Evolutionary conservation across 2,113 vertebrate species (phyloP).

Genomic region (Salminus brasiliensis): DNA sequence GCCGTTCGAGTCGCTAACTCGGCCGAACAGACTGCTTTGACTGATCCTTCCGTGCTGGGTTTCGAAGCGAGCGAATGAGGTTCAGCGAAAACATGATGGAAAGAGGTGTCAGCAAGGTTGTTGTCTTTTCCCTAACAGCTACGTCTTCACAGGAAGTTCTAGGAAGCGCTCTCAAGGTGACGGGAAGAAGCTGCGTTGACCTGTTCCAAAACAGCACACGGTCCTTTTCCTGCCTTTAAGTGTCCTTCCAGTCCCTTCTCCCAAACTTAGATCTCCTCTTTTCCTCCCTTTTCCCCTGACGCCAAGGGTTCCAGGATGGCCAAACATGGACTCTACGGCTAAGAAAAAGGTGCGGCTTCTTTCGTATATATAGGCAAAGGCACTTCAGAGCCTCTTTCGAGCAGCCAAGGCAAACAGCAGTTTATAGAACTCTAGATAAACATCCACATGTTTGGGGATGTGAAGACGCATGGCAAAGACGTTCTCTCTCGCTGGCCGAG

Average conservation of each 20-base stretch:
- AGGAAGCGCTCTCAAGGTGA: constrained; percentile 45
- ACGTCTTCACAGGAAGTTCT: constrained; percentile 34
- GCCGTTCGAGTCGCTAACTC: constrained; percentile 22
- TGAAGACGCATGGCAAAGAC: constrained; percentile 9
- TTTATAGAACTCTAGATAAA: constrained; percentile 55
- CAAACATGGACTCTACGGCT: constrained; percentile 45
- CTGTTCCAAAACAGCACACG: constrained; percentile 44
- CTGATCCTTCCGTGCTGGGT: constrained; percentile 6
- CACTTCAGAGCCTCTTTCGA: constrained; percentile 47
- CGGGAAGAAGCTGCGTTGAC: constrained; percentile 45
- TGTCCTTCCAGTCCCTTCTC: constrained; percentile 41
- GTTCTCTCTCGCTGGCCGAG: not conserved
- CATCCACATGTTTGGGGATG: constrained; percentile 45
- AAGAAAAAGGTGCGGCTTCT: constrained; percentile 46
- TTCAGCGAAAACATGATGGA: not conserved
- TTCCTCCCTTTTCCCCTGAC: constrained; percentile 38
- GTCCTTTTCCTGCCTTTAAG: constrained; percentile 52
- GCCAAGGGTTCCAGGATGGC: constrained; percentile 35
- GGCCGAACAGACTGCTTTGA: constrained; percentile 12
- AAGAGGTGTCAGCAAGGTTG: constrained; percentile 30
- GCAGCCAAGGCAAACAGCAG: constrained; percentile 47
- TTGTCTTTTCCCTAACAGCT: not conserved
- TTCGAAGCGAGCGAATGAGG: constrained; percentile 4
- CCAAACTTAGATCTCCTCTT: constrained; percentile 40
- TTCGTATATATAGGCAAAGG: constrained; percentile 46